These are phyloP conservation scores for Drosophila picticornis DNA, from an alignment of 2,888 invertebrate species.

Conservation along the genomic window DNA sequence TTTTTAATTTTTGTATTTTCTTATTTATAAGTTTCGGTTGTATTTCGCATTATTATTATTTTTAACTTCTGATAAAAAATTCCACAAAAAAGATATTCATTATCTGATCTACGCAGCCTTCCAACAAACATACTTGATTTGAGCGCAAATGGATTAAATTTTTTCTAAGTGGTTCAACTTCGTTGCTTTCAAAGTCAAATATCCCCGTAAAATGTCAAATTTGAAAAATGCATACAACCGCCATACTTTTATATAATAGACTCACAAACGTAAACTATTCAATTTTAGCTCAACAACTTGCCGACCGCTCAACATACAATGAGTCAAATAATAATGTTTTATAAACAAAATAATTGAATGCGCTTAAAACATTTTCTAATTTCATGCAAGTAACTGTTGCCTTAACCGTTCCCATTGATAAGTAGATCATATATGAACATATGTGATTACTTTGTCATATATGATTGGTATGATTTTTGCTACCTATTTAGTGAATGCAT, in stretches of 20 bases:
- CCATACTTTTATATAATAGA: background rate
- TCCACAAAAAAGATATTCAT: background rate
- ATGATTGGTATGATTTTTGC: slow-evolving; percentile 9
- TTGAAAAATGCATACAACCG: background rate
- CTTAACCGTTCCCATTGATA: slow-evolving; percentile 21
- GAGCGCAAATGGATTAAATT: background rate
- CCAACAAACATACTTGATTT: background rate
- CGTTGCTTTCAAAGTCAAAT: background rate
- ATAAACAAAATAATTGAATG: background rate
- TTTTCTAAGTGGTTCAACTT: background rate
- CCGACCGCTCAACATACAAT: too few relatives aligned
- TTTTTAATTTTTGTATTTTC: too few relatives aligned
- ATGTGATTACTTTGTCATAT: slow-evolving; percentile 8
- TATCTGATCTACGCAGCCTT: background rate
- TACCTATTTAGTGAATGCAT: slow-evolving; percentile 1
- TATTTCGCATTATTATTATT: background rate
- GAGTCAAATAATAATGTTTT: too few relatives aligned
- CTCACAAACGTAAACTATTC: too few relatives aligned
- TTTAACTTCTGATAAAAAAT: too few relatives aligned
- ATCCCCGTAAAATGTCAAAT: background rate
- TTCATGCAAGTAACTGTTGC: slow-evolving; percentile 21
- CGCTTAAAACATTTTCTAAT: background rate
- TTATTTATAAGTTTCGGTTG: background rate
- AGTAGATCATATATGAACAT: slow-evolving; percentile 6
- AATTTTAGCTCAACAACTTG: too few relatives aligned